These are phyloP conservation scores for Aegotheles bennettii DNA, from an alignment of 2,113 vertebrate species.

Conservation along the genomic window DNA sequence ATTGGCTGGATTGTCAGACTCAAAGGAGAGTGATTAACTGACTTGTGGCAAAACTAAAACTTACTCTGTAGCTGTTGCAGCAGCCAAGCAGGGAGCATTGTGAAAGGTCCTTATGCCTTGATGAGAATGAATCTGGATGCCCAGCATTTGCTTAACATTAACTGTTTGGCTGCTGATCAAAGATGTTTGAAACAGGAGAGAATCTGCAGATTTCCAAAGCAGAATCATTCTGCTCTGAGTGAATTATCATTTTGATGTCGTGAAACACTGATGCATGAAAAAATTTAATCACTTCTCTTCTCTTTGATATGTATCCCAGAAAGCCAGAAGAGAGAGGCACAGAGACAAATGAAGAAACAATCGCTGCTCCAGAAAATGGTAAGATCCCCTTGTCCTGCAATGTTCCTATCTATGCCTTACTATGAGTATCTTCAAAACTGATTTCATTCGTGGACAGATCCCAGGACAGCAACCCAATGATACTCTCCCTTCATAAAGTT, in stretches of 20 bases:
- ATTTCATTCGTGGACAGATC: not conserved
- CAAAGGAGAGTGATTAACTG: not conserved
- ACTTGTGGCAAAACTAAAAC: not conserved
- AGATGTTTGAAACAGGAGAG: not conserved
- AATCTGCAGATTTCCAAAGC: not conserved
- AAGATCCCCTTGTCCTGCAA: not conserved
- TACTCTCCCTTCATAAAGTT: not conserved
- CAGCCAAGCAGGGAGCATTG: not conserved
- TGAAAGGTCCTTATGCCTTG: not conserved
- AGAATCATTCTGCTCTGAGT: not conserved
- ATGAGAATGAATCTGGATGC: not conserved
- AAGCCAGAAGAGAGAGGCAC: not conserved
- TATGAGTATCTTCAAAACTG: not conserved
- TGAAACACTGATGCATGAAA: not conserved
- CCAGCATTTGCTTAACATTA: not conserved
- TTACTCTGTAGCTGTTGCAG: not conserved
- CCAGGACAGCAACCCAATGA: not conserved
- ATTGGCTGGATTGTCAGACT: not conserved
- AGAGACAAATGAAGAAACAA: not conserved
- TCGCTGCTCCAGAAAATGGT: not conserved
- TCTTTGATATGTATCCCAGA: not conserved
- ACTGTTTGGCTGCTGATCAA: not conserved
- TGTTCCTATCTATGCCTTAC: not conserved
- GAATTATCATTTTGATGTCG: not conserved
- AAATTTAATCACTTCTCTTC: not conserved